Evolutionary conservation across 2,888 invertebrate genomes (phyloP).

Genomic region (Prosopocoilus inquinatus): DNA sequence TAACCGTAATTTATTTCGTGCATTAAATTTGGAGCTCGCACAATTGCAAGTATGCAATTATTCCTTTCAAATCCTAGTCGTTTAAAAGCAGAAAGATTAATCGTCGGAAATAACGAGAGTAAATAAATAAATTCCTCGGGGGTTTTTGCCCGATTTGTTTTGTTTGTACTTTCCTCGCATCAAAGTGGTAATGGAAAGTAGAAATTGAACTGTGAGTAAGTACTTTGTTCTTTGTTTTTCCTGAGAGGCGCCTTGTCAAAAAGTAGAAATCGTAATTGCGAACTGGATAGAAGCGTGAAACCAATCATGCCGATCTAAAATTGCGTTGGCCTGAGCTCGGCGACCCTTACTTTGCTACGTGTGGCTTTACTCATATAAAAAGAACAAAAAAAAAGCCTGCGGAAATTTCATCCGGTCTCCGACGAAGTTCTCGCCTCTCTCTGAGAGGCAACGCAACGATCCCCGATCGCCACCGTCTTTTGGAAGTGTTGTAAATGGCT

Average conservation of each 20-base stretch:
- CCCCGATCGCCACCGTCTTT: conserved; percentile 26
- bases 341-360: conserved; percentile 26
- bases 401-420: conserved; percentile 27
- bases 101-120: too few relatives aligned
- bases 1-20: too few relatives aligned
- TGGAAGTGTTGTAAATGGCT: conserved; percentile 32
- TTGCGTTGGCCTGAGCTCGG: conserved; percentile 17
- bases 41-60: too few relatives aligned
- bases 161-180: too few relatives aligned
- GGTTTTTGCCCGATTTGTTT: too few relatives aligned
- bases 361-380: conserved; percentile 15
- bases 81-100: too few relatives aligned
- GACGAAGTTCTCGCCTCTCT: conserved; percentile 17
- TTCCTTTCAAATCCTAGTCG: too few relatives aligned
- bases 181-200: conserved; percentile 13
- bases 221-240: conserved; percentile 26
- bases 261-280: conserved; percentile 29
- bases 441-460: conserved; percentile 21
- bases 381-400: conserved; percentile 11
- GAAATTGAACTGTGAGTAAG: conserved; percentile 23
- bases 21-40: too few relatives aligned
- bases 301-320: conserved; percentile 26
- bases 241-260: conserved; percentile 26
- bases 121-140: too few relatives aligned
- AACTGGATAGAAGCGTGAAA: conserved; percentile 24